These are phyloP conservation scores for Salvelinus namaycush DNA, from an alignment of 2,113 vertebrate genomes.

Conservation along the genomic window DNA sequence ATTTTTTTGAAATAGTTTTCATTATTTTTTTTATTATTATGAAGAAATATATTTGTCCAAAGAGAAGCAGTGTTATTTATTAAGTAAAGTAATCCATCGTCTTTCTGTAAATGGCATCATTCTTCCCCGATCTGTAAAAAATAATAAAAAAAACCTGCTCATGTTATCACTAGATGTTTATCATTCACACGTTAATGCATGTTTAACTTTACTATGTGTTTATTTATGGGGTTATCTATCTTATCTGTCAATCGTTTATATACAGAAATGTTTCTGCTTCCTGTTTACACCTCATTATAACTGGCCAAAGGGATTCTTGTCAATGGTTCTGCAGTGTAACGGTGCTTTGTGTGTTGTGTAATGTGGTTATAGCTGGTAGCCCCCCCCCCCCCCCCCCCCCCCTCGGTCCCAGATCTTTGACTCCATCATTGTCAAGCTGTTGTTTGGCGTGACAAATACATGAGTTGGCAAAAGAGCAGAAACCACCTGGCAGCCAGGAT, in stretches of 20 bases:
- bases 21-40: slow-evolving; percentile 70
- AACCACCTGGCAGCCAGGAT: no score
- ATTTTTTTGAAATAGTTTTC: slow-evolving; percentile 47
- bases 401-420: slow-evolving; percentile 5
- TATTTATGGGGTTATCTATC: slow-evolving; percentile 85
- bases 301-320: slow-evolving; percentile 92
- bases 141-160: slow-evolving; percentile 58
- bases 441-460: no score
- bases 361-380: slow-evolving; percentile 49
- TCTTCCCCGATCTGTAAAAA: slow-evolving; percentile 84
- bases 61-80: slow-evolving; percentile 99
- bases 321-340: slow-evolving; percentile 59
- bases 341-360: slow-evolving; percentile 43
- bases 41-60: slow-evolving; percentile 99
- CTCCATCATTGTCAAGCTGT: not conserved
- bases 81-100: slow-evolving; percentile 89
- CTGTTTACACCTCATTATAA: slow-evolving; percentile 90
- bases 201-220: slow-evolving; percentile 84
- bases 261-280: slow-evolving; percentile 87
- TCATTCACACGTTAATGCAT: slow-evolving; percentile 85
- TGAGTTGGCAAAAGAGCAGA: no score
- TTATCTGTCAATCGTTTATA: slow-evolving; percentile 86
- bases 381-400: slow-evolving; percentile 29
- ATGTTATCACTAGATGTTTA: slow-evolving; percentile 59
- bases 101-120: slow-evolving; percentile 86